Percentiles rank a stretch among this genome's conserved stretches.
phyloP scores from a whole-genome alignment of 2,888 invertebrate species.

The Drosophila austrosaltans region DNA sequence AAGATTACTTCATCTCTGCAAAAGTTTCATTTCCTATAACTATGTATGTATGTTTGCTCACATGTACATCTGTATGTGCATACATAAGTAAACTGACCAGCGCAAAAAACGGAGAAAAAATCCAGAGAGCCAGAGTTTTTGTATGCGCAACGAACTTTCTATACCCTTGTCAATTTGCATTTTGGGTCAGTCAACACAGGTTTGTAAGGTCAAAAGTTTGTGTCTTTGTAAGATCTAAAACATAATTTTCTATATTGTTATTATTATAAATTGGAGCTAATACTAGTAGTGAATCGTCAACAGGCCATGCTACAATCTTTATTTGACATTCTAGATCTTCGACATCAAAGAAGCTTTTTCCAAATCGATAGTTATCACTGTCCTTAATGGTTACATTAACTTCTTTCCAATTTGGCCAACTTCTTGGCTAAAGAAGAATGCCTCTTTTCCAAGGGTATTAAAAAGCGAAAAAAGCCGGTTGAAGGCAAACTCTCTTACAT shows the following conservation, averaged over 20 bases:
- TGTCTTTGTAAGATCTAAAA: no score
- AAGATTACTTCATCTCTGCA: conserved; percentile 69
- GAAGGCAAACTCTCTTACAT: conserved; percentile 77
- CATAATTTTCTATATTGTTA: background rate
- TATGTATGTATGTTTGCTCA: conserved; percentile 42
- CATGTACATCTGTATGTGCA: background rate
- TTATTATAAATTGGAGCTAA: background rate
- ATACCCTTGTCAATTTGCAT: background rate
- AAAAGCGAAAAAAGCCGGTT: conserved; percentile 71
- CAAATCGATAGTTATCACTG: no score
- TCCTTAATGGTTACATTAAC: no score
- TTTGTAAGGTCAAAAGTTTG: no score
- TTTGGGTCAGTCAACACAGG: background rate
- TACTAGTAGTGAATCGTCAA: no score
- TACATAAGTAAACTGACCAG: conserved; percentile 64
- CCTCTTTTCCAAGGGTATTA: conserved; percentile 9
- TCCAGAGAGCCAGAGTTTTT: background rate
- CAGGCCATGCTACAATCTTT: background rate
- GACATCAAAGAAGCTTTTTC: no score
- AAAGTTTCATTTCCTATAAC: conserved; percentile 68
- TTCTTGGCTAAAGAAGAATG: background rate
- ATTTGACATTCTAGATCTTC: background rate
- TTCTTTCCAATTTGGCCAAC: no score
- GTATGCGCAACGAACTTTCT: background rate
- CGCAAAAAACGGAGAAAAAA: conserved; percentile 55